These are phyloP conservation scores for Notocelia uddmanniana DNA, from an alignment of 2,888 invertebrate species.

Conservation along the genomic window DNA sequence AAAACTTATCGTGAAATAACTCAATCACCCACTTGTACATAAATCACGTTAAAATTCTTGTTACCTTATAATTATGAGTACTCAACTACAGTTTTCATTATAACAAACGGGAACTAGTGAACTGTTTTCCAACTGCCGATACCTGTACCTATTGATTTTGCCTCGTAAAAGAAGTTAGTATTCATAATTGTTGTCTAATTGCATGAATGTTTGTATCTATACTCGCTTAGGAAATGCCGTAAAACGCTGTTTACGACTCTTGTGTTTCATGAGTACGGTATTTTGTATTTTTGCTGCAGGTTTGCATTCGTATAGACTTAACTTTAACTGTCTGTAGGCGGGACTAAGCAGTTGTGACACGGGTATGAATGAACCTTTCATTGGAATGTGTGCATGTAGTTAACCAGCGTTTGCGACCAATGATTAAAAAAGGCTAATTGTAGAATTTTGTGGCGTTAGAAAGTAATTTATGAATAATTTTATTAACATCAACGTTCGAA, in stretches of 20 bases:
- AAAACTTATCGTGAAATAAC: slow-evolving; percentile 10
- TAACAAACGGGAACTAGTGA: background rate
- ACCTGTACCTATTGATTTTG: background rate
- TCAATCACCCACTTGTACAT: slow-evolving; percentile 6
- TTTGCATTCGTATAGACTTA: background rate
- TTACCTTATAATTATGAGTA: background rate
- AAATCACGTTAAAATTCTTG: background rate
- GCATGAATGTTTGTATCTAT: background rate
- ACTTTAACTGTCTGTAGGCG: background rate
- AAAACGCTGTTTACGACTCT: slow-evolving; percentile 8
- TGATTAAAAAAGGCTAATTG: background rate
- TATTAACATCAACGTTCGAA: background rate
- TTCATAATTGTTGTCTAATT: slow-evolving; percentile 14
- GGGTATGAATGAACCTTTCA: background rate
- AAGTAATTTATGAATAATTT: background rate
- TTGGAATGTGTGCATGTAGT: background rate
- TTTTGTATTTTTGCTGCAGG: background rate
- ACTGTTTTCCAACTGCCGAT: background rate
- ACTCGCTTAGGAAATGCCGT: slow-evolving; percentile 1
- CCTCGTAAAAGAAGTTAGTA: slow-evolving; percentile 1
- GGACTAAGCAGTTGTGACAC: background rate
- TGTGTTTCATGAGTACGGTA: background rate
- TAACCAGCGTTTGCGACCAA: background rate
- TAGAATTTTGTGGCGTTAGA: background rate
- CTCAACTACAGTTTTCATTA: slow-evolving; percentile 9